Conservation (phyloP, 2,113 vertebrate genomes). For the Hoplias malabaricus region DNA sequence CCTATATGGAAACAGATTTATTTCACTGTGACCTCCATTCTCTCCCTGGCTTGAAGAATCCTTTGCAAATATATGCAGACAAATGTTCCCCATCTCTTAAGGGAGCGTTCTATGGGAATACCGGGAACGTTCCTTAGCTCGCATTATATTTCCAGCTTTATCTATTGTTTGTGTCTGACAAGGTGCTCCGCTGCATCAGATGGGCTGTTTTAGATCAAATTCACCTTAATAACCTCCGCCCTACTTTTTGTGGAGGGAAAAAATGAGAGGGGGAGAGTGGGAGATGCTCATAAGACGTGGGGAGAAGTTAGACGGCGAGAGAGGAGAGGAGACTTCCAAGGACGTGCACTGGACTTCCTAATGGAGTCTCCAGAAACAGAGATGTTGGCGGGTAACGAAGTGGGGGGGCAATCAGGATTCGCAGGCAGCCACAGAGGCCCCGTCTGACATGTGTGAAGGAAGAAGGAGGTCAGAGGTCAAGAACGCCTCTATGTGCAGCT, state of each 20-base stretch:
- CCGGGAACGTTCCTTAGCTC: slow-evolving; percentile 65
- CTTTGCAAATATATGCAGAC: slow-evolving; percentile 70
- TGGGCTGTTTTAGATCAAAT: slow-evolving; percentile 73
- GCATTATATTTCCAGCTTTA: slow-evolving; percentile 66
- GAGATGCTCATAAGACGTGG: slow-evolving; percentile 60
- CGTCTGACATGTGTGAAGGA: slow-evolving; percentile 33
- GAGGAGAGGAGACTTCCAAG: slow-evolving; percentile 76
- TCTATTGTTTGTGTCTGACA: slow-evolving; percentile 78
- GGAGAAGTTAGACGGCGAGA: slow-evolving; percentile 65
- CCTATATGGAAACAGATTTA: slow-evolving; percentile 61
- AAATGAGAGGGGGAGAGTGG: slow-evolving; percentile 39
- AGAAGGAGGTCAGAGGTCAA: slow-evolving; percentile 55
- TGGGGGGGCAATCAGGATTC: slow-evolving; percentile 51
- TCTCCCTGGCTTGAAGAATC: slow-evolving; percentile 46
- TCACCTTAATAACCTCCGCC: slow-evolving; percentile 73
- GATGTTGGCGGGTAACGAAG: slow-evolving; percentile 49
- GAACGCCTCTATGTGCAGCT: slow-evolving; percentile 35
- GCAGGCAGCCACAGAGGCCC: slow-evolving; percentile 51
- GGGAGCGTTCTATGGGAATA: slow-evolving; percentile 75
- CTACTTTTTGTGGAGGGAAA: slow-evolving; percentile 66
- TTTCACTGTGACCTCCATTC: slow-evolving; percentile 62
- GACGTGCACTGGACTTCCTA: slow-evolving; percentile 70
- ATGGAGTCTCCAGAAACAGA: slow-evolving; percentile 66
- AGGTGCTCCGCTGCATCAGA: slow-evolving; percentile 69
- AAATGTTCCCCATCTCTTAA: slow-evolving; percentile 69